phyloP scores from a whole-genome alignment of 2,888 invertebrate genomes.

The Xestia rhomboidea region DNA sequence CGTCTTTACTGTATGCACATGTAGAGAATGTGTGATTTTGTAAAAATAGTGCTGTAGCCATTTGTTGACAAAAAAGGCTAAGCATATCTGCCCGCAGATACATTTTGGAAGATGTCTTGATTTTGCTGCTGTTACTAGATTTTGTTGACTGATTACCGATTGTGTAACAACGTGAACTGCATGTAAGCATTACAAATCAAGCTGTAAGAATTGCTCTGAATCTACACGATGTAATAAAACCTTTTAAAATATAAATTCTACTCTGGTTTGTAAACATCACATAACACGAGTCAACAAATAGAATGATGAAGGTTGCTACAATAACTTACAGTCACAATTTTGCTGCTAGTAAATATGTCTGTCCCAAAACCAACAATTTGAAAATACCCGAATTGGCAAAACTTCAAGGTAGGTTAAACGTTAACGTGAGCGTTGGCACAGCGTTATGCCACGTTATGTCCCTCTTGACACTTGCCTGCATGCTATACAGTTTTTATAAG shows the following conservation, averaged over 20 bases:
- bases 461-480: constrained; percentile 57
- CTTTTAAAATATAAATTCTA: constrained; percentile 10
- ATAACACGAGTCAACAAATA: constrained; percentile 11
- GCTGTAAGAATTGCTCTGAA: neutral
- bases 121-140: constrained; percentile 5
- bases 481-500: constrained; percentile 59
- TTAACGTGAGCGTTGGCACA: constrained; percentile 55
- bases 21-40: constrained; percentile 68
- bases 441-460: constrained; percentile 44
- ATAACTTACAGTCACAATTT: constrained; percentile 15
- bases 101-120: neutral
- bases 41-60: constrained; percentile 38
- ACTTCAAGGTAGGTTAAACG: constrained; percentile 54
- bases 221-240: neutral
- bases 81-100: constrained; percentile 30
- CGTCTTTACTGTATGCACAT: constrained; percentile 71
- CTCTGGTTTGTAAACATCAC: neutral
- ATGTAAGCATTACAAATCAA: neutral
- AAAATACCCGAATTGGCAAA: constrained; percentile 54
- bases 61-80: constrained; percentile 40
- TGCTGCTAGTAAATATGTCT: constrained; percentile 40
- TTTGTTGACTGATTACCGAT: constrained; percentile 18
- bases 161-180: neutral
- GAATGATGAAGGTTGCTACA: constrained; percentile 13
- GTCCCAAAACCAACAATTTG: constrained; percentile 39